Conservation (phyloP, 2,113 vertebrate species). For the Myotis brandtii region DNA sequence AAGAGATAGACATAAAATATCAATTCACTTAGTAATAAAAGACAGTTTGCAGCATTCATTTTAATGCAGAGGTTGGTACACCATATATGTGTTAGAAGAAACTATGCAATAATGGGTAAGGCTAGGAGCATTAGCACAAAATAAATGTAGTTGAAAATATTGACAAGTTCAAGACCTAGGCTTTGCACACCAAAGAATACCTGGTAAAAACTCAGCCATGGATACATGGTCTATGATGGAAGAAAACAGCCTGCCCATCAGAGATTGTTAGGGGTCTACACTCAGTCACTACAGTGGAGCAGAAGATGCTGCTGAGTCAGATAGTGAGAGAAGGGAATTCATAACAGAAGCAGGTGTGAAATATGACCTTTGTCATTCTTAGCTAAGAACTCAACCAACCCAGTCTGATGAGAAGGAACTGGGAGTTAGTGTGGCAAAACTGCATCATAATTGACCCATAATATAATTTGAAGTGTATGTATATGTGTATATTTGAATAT, state of each 20-base stretch:
- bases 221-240: not conserved
- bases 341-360: not conserved
- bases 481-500: not conserved
- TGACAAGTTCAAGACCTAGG: not conserved
- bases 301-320: not conserved
- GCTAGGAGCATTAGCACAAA: not conserved
- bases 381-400: not conserved
- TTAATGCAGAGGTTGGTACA: not conserved
- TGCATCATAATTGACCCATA: not conserved
- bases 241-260: not conserved
- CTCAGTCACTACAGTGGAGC: not conserved
- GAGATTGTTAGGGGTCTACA: not conserved
- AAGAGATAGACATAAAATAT: not conserved
- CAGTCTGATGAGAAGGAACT: not conserved
- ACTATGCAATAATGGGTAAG: not conserved
- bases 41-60: not conserved
- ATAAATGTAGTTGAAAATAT: not conserved
- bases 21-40: not conserved
- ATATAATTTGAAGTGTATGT: not conserved
- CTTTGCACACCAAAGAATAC: not conserved
- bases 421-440: not conserved
- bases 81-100: not conserved
- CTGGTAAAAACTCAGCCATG: not conserved
- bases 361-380: not conserved
- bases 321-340: not conserved